Evolutionary conservation across 1,140 invertebrate genomes (phyloP), one percentile per base, ranked within the genome.

Genomic region (Micrasema longulum): DNA sequence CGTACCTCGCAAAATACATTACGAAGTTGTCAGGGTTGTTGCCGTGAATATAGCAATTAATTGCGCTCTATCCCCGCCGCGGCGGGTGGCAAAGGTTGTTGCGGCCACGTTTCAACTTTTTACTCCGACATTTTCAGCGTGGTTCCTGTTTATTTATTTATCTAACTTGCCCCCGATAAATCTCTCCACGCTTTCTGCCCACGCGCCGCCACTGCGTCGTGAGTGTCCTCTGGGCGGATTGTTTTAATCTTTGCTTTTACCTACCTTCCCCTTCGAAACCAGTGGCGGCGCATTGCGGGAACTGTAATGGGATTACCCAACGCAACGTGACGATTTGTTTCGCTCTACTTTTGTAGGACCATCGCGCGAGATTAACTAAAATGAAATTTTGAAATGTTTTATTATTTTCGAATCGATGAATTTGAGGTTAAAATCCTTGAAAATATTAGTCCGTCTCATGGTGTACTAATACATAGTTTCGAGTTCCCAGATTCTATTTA

Each of bases 101-200:
- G 60, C 22, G 65, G 31, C 67, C 64, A 67, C 68, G 45, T 74
- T 70, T 70, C 60, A 69, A 74, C 72, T 70, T 70, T 70, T 65
- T 65, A 23, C 66, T 68, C 67, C 67, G 31, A 38, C 50, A 57
- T 69, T 73, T 69, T 57, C 68, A 41, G 68, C 62, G 69, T 26
- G 69, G 45, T 71, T 55, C 41, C 26, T 71, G 67, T 74, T 74
- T 74, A 74, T 74, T 74, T 74, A n/a, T n/a, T n/a, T n/a, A 74
- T 74, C 69, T 74, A 66, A 70, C 64, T 50, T 50, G 7, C 45
- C 41, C 45, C 45, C 35, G 23, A 48, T 48, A 48, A 65, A 47
- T 48, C n/a, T n/a, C n/a, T n/a, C n/a, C n/a, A n/a, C n/a, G n/a
- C n/a, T n/a, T n/a, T n/a, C n/a, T n/a, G 23, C 47, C 36, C 47